phyloP scores from a whole-genome alignment of 1,140 invertebrate genomes.

The Tetramorium alpestre region DNA sequence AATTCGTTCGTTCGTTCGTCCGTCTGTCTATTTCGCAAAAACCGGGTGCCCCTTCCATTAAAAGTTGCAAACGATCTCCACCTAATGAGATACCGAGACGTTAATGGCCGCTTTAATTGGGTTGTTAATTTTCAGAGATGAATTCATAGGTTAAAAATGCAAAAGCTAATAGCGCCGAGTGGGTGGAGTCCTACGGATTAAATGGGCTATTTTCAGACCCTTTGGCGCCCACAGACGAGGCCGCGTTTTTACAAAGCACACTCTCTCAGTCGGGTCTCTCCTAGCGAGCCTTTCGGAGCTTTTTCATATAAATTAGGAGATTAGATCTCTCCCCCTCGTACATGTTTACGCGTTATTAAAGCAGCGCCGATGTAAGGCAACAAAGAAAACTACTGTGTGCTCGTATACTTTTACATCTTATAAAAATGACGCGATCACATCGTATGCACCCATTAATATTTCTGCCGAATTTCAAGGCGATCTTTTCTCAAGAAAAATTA shows the following conservation, averaged over 20 bases:
- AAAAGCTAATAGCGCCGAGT: slow-evolving; percentile 80
- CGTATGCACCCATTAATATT: background rate
- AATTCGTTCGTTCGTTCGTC: slow-evolving; percentile 55
- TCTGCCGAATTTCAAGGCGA: background rate
- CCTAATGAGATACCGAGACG: slow-evolving; percentile 82
- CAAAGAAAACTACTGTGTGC: slow-evolving; percentile 30
- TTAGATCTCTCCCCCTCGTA: slow-evolving; percentile 26
- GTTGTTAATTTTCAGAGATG: slow-evolving; percentile 82
- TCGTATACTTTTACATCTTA: background rate
- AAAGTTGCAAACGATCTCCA: slow-evolving; percentile 77
- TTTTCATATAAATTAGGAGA: slow-evolving; percentile 58
- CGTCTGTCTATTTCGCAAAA: slow-evolving; percentile 72
- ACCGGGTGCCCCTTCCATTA: slow-evolving; percentile 74
- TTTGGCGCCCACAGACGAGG: slow-evolving; percentile 44
- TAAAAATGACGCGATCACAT: background rate
- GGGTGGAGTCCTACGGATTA: slow-evolving; percentile 77
- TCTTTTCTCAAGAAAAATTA: background rate
- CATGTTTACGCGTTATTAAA: slow-evolving; percentile 32
- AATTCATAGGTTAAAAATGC: slow-evolving; percentile 83
- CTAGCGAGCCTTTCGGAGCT: slow-evolving; percentile 21
- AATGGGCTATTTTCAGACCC: slow-evolving; percentile 79
- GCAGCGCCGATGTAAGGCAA: background rate
- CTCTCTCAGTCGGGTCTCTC: slow-evolving; percentile 29
- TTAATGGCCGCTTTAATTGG: slow-evolving; percentile 83
- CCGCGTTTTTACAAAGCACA: slow-evolving; percentile 57